Conservation (phyloP, 2,113 vertebrate genomes). For the Acanthisitta chloris region DNA sequence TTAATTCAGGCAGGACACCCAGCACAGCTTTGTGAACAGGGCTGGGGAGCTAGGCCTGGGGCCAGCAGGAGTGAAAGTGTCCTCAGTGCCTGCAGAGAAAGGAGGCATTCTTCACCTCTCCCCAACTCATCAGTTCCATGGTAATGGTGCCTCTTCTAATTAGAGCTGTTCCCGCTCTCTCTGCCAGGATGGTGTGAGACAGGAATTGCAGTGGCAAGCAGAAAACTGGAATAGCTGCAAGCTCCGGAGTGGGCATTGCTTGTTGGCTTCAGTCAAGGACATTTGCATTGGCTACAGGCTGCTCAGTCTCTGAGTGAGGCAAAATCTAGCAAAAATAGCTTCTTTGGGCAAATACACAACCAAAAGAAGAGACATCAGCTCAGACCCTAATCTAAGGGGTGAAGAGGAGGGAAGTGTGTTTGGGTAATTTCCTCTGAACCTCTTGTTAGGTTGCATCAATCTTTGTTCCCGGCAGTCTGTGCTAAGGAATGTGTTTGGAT, state of each 20-base stretch:
- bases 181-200: background rate
- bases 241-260: background rate
- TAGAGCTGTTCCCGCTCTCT: background rate
- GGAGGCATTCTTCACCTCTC: constrained; percentile 44
- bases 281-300: background rate
- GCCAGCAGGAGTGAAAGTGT: constrained; percentile 55
- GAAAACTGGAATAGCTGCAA: background rate
- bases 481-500: background rate
- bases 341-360: background rate
- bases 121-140: background rate
- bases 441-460: background rate
- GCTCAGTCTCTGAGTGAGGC: background rate
- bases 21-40: background rate
- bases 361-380: background rate
- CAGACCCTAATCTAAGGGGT: background rate
- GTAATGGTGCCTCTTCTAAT: background rate
- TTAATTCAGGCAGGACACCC: constrained; percentile 6
- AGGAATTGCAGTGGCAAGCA: constrained; percentile 12
- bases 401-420: background rate
- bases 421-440: background rate
- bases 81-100: constrained; percentile 50
- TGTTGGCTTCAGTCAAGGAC: background rate
- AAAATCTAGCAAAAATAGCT: background rate
- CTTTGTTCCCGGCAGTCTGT: background rate
- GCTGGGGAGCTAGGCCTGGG: background rate